These are phyloP conservation scores for Ellobius talpinus DNA, from an alignment of 2,113 vertebrate species.

Conservation along the genomic window DNA sequence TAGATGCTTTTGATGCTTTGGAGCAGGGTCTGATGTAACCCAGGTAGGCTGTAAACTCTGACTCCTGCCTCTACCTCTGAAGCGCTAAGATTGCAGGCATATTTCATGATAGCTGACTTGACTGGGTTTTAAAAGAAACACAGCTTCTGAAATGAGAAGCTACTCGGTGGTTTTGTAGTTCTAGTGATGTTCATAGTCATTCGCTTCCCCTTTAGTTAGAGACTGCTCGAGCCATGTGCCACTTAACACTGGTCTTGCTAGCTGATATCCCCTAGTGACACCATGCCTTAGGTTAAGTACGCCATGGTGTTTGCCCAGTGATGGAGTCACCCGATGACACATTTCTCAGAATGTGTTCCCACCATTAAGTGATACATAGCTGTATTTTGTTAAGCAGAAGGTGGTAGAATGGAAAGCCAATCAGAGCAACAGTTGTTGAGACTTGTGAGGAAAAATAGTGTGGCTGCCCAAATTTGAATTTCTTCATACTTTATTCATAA, in stretches of 20 bases:
- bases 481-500: conserved; percentile 47
- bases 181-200: neutral
- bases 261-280: neutral
- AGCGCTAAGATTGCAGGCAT: neutral
- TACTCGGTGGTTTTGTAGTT: conserved; percentile 13
- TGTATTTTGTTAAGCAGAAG: neutral
- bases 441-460: conserved; percentile 4
- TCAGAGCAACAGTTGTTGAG: conserved; percentile 6
- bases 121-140: conserved; percentile 14
- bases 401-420: neutral
- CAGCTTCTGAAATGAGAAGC: conserved; percentile 21
- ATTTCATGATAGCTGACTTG: neutral
- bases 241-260: neutral
- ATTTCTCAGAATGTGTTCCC: neutral
- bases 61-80: neutral
- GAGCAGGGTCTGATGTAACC: neutral
- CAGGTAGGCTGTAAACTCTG: neutral
- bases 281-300: neutral
- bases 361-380: neutral
- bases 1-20: neutral
- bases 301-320: neutral
- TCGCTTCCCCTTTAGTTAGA: conserved; percentile 30
- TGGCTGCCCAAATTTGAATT: neutral
- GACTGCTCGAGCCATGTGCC: neutral
- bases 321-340: neutral